Percentiles rank a stretch among this genome's conserved stretches.
Evolutionary conservation across 2,797 vertebrate genomes (phyloP).

Genomic region (Enteromius treurensis): DNA sequence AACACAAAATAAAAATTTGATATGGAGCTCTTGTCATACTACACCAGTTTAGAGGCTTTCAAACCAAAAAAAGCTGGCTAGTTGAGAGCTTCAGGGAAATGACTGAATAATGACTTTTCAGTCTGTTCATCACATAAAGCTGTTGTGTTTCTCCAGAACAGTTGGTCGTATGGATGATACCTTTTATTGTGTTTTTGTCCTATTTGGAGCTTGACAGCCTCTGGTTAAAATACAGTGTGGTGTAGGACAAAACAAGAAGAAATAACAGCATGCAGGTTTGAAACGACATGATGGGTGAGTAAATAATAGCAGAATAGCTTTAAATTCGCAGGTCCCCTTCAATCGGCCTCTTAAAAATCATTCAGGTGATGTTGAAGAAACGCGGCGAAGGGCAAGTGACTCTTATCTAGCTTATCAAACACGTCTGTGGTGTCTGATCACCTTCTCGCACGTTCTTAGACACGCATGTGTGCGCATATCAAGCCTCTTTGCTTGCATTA

Average conservation of each 20-base stretch:
- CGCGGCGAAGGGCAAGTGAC: not conserved
- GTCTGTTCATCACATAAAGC: not conserved
- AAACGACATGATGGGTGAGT: constrained; percentile 14
- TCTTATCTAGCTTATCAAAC: constrained; percentile 13
- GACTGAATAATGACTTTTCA: not conserved
- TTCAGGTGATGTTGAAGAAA: constrained; percentile 35
- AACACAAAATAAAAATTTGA: not conserved
- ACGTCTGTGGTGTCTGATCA: constrained; percentile 3
- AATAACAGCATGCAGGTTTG: not conserved
- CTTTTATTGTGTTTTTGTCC: not conserved
- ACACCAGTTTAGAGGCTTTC: not conserved
- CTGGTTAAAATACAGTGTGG: not conserved
- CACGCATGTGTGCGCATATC: not conserved
- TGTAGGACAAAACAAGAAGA: not conserved
- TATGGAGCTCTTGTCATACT: not conserved
- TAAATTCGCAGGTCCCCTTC: not conserved
- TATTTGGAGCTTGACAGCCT: constrained; percentile 5
- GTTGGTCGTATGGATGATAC: not conserved
- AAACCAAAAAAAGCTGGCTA: not conserved
- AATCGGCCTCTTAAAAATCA: constrained; percentile 1
- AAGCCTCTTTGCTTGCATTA: not conserved
- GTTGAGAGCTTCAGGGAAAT: not conserved
- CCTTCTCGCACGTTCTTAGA: constrained; percentile 21
- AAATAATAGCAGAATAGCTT: constrained; percentile 11
- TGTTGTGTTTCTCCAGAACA: not conserved